These are phyloP conservation scores for Callocephalon fimbriatum DNA, from an alignment of 2,113 vertebrate genomes.

Conservation along the genomic window DNA sequence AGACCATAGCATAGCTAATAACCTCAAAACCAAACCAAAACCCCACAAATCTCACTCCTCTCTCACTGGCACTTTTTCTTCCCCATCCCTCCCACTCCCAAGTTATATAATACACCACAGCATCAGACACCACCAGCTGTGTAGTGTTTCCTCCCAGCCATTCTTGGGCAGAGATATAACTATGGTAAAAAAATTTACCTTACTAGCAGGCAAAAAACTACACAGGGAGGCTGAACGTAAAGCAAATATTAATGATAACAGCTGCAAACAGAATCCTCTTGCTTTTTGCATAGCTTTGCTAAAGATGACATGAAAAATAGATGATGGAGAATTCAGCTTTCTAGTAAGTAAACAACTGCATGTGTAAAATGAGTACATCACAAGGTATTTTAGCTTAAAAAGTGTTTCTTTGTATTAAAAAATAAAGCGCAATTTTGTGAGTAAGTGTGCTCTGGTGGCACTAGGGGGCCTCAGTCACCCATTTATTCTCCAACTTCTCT, in stretches of 20 bases:
- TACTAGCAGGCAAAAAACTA: not conserved
- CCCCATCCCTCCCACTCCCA: not conserved
- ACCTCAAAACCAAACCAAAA: not conserved
- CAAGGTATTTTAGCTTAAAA: not conserved
- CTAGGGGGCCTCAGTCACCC: conserved; percentile 68
- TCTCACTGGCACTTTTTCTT: not conserved
- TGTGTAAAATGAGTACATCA: not conserved
- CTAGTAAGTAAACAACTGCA: not conserved
- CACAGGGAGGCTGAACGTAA: not conserved
- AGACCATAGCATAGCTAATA: not conserved
- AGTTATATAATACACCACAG: not conserved
- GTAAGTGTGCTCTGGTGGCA: not conserved
- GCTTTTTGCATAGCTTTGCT: not conserved
- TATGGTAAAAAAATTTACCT: not conserved
- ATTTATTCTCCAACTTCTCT: not conserved
- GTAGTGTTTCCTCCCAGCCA: not conserved
- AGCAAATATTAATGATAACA: not conserved
- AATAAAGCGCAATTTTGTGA: not conserved
- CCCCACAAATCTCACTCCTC: not conserved
- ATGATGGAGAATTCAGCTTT: not conserved
- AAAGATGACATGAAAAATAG: not conserved
- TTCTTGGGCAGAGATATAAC: not conserved
- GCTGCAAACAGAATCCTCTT: not conserved
- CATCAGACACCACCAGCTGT: not conserved
- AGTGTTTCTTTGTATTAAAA: not conserved